Percentiles rank a stretch among this genome's conserved stretches.
Evolutionary conservation across 2,113 vertebrate species (phyloP).

Genomic region (Orthonyx spaldingii): DNA sequence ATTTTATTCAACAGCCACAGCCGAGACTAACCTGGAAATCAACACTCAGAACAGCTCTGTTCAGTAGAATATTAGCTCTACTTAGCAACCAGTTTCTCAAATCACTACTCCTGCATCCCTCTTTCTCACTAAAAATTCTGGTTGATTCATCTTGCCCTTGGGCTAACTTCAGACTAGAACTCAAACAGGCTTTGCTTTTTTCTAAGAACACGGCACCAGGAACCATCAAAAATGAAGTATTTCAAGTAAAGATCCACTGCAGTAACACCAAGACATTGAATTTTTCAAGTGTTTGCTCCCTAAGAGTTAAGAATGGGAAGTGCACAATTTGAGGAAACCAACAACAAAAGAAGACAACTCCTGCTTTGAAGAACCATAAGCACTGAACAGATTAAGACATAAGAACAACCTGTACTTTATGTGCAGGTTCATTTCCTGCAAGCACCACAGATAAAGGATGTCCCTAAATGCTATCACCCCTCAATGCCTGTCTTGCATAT

Average conservation of each 20-base stretch:
- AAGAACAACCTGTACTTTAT: not conserved
- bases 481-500: not conserved
- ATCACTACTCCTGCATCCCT: not conserved
- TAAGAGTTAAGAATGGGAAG: not conserved
- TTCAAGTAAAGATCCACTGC: not conserved
- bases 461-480: not conserved
- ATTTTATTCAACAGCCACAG: not conserved
- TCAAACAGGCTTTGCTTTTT: not conserved
- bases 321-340: not conserved
- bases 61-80: not conserved
- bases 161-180: not conserved
- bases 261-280: not conserved
- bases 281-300: not conserved
- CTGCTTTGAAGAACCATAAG: not conserved
- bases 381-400: not conserved
- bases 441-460: not conserved
- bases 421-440: not conserved
- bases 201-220: accelerated
- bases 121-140: not conserved
- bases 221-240: not conserved
- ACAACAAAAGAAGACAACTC: not conserved
- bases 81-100: not conserved
- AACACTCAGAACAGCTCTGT: not conserved
- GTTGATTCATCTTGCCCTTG: not conserved
- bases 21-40: not conserved